A percentile compares a stretch with the other conserved stretches of the same genome.
These are phyloP conservation scores for Drosophila antonietae DNA, from an alignment of 2,888 invertebrate genomes.

Conservation along the genomic window DNA sequence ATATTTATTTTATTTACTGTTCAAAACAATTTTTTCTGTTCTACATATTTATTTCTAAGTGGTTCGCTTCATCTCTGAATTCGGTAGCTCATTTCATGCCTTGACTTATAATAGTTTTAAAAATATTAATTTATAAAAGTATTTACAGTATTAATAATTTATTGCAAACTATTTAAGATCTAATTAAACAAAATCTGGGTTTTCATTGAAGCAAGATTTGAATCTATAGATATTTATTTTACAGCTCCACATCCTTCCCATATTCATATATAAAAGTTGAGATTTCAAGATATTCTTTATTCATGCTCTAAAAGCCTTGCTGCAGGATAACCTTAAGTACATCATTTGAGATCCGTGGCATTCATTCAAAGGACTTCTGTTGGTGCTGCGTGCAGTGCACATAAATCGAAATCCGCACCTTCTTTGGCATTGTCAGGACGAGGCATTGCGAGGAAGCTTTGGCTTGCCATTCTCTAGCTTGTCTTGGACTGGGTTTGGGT, in stretches of 20 bases:
- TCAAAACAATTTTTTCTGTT: no score
- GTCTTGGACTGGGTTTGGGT: slow-evolving; percentile 22
- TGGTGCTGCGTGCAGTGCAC: slow-evolving; percentile 75
- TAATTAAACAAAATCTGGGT: no score
- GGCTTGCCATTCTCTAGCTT: slow-evolving; percentile 35
- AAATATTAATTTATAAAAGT: no score
- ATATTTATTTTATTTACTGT: no score
- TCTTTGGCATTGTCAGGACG: slow-evolving; percentile 75
- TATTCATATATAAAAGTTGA: neutral
- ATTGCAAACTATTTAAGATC: no score
- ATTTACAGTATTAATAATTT: no score
- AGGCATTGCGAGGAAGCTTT: slow-evolving; percentile 53
- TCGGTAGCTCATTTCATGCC: no score
- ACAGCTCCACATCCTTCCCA: no score
- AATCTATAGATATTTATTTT: neutral
- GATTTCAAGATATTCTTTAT: neutral
- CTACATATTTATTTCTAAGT: no score
- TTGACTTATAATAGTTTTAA: no score
- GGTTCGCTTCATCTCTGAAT: no score
- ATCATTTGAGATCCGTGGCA: neutral
- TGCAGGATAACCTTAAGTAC: slow-evolving; percentile 16
- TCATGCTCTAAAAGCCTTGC: neutral
- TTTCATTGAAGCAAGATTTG: no score
- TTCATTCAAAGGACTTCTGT: slow-evolving; percentile 46
- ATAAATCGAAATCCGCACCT: slow-evolving; percentile 80